These are phyloP conservation scores for Xanthia icteritia DNA, from an alignment of 2,888 invertebrate species.

Conservation along the genomic window DNA sequence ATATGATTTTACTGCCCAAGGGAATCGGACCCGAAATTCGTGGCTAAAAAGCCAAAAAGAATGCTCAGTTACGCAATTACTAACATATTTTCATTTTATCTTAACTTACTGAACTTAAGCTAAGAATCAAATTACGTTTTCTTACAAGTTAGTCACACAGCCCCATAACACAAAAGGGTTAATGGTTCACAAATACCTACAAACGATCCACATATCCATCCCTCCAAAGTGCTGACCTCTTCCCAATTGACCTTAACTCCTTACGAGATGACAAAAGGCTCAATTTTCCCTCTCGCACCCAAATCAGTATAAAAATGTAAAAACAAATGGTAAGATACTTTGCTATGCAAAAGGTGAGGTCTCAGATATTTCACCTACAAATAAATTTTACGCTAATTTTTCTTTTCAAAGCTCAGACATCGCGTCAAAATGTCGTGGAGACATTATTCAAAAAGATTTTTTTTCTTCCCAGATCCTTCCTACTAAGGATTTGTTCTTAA, in stretches of 20 bases:
- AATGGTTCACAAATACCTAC: constrained; percentile 42
- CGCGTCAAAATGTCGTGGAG: constrained; percentile 53
- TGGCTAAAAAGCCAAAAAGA: background rate
- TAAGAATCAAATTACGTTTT: background rate
- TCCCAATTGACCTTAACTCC: constrained; percentile 46
- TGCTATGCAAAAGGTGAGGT: constrained; percentile 56
- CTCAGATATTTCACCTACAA: constrained; percentile 56
- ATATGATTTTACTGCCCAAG: background rate
- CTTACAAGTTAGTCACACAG: background rate
- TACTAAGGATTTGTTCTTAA: constrained; percentile 43
- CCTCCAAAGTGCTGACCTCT: constrained; percentile 34
- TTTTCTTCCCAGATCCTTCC: constrained; percentile 32
- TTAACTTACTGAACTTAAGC: background rate
- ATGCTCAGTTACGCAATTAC: background rate
- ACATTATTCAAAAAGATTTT: constrained; percentile 61
- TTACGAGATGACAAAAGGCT: constrained; percentile 47
- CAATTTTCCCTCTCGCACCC: constrained; percentile 45
- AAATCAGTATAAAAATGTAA: constrained; percentile 63
- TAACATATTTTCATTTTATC: background rate
- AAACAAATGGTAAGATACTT: constrained; percentile 59
- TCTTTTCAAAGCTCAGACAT: constrained; percentile 60
- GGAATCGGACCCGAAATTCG: background rate
- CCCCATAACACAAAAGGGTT: constrained; percentile 10
- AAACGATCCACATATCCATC: constrained; percentile 17
- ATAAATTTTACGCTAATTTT: constrained; percentile 62